A percentile compares a stretch with the other conserved stretches of the same genome.
phyloP scores from a whole-genome alignment of 2,888 invertebrate species.

The Baccha elongata region DNA sequence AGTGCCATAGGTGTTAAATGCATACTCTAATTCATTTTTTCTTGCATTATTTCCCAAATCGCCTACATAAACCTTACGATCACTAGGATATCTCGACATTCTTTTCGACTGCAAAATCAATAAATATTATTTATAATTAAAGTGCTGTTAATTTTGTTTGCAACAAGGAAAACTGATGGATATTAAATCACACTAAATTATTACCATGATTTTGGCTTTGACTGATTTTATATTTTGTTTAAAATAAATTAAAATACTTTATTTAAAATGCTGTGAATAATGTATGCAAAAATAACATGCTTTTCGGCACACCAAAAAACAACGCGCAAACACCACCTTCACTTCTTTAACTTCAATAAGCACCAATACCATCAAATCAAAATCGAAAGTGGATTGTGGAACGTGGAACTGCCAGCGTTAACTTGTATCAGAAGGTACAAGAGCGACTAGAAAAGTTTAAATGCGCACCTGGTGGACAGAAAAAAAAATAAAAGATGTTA shows the following conservation, averaged over 20 bases:
- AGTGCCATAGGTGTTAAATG: constrained; percentile 95
- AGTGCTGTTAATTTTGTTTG: neutral
- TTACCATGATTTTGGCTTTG: constrained; percentile 47
- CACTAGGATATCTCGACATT: constrained; percentile 91
- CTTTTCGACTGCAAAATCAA: constrained; percentile 77
- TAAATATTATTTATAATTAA: constrained; percentile 36
- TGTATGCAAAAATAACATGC: constrained; percentile 53
- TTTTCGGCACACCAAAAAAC: constrained; percentile 39
- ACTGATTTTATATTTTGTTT: constrained; percentile 10
- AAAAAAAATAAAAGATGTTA: too few relatives aligned
- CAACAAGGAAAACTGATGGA: neutral
- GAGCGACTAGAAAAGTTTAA: too few relatives aligned
- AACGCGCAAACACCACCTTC: constrained; percentile 51
- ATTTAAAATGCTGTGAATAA: constrained; percentile 19
- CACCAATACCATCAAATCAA: neutral
- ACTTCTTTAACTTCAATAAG: neutral
- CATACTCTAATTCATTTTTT: constrained; percentile 96
- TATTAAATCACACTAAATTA: constrained; percentile 21
- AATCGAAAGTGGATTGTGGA: constrained; percentile 13
- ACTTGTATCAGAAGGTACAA: too few relatives aligned
- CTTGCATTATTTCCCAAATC: constrained; percentile 96
- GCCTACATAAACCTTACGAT: constrained; percentile 98
- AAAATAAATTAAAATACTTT: constrained; percentile 25
- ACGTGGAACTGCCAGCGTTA: neutral
- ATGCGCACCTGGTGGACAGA: too few relatives aligned